Percentiles rank a stretch among this genome's conserved stretches.
Conservation (phyloP, 1,140 invertebrate genomes). For the Psix sp. region DNA sequence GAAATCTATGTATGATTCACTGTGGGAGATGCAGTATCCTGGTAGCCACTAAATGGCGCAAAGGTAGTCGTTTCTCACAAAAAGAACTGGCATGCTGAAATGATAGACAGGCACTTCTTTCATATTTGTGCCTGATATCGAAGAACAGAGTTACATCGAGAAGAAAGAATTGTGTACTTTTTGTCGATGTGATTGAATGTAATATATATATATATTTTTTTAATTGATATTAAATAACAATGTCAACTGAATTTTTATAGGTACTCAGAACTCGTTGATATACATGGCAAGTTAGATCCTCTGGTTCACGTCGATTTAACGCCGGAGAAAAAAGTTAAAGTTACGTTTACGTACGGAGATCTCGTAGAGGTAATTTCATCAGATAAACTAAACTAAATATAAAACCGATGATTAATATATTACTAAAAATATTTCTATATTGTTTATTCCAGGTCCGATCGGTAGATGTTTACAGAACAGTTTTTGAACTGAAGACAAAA, state of each 20-base stretch:
- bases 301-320: slow-evolving; percentile 90
- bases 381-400: not conserved
- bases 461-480: slow-evolving; percentile 86
- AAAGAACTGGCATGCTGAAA: too few species aligned
- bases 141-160: too few species aligned
- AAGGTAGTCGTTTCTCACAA: too few species aligned
- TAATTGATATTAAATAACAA: slow-evolving; percentile 2
- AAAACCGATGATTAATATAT: not conserved
- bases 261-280: slow-evolving; percentile 86
- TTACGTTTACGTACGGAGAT: slow-evolving; percentile 87
- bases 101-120: too few species aligned
- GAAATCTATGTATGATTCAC: too few species aligned
- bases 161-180: too few species aligned
- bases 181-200: too few species aligned
- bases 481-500: slow-evolving; percentile 87
- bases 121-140: too few species aligned
- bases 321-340: slow-evolving; percentile 90
- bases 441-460: slow-evolving; percentile 77
- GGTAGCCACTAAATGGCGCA: too few species aligned
- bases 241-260: slow-evolving; percentile 76
- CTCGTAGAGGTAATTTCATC: slow-evolving; percentile 79
- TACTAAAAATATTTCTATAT: slow-evolving; percentile 1
- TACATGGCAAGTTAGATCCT: slow-evolving; percentile 91
- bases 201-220: not conserved
- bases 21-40: too few species aligned